phyloP scores from a whole-genome alignment of 1,140 invertebrate species.

The Ceratitis capitata region DNA sequence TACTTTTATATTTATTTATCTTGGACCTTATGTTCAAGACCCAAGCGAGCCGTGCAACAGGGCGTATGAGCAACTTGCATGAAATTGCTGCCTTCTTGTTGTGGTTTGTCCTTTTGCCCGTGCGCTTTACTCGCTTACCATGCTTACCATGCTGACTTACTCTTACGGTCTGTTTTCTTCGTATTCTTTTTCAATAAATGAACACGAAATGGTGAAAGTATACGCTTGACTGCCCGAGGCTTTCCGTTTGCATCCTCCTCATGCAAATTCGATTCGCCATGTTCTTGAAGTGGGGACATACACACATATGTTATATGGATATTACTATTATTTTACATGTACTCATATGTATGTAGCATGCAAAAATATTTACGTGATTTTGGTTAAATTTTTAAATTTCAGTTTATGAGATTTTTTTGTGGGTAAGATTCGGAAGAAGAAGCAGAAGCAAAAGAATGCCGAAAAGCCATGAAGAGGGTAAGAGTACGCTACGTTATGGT shows the following conservation, averaged over 20 bases:
- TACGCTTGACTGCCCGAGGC: background rate
- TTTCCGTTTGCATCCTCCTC: background rate
- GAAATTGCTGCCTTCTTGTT: background rate
- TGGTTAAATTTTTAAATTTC: no score
- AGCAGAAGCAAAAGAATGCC: no score
- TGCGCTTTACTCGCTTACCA: background rate
- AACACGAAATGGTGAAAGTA: background rate
- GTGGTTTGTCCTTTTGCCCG: background rate
- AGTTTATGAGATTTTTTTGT: no score
- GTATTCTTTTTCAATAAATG: conserved; percentile 35
- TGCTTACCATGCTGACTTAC: background rate
- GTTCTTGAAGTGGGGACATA: no score
- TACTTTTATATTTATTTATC: conserved; percentile 8
- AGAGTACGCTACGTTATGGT: no score
- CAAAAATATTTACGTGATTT: no score
- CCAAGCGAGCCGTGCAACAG: background rate
- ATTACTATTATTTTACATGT: no score
- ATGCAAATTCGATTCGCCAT: conserved; percentile 9
- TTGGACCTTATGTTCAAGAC: background rate
- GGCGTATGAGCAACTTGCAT: conserved; percentile 15
- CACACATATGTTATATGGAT: no score
- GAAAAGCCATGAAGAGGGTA: no score
- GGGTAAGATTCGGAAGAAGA: no score
- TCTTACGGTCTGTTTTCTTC: background rate
- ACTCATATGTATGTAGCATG: no score